Conservation (phyloP, 2,113 vertebrate genomes). For the Notarius quadriscutis region DNA sequence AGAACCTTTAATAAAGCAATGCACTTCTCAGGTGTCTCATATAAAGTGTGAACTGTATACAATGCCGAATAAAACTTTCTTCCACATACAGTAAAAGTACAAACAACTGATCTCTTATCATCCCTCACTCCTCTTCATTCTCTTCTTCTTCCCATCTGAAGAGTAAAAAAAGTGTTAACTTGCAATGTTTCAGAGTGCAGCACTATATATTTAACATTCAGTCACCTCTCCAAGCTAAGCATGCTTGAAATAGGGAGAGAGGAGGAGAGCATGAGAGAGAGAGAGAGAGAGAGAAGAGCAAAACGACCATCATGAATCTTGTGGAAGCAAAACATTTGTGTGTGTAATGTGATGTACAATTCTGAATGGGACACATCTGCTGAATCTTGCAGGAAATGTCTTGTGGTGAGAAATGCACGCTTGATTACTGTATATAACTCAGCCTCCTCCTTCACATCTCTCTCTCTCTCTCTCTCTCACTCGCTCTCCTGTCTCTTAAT, state of each 20-base stretch:
- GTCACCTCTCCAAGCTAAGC: constrained; percentile 19
- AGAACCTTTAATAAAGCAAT: not conserved
- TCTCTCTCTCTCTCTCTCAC: not conserved
- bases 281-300: not conserved
- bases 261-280: not conserved
- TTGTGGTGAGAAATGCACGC: constrained; percentile 41
- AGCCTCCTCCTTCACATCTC: constrained; percentile 14
- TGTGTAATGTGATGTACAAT: constrained; percentile 51
- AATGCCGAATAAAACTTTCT: constrained; percentile 17
- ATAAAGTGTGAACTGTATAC: constrained; percentile 50
- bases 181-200: constrained; percentile 21
- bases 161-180: constrained; percentile 23
- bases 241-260: constrained; percentile 3
- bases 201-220: constrained; percentile 36
- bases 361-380: constrained; percentile 54
- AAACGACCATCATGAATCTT: constrained; percentile 49
- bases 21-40: constrained; percentile 21
- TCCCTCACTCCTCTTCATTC: constrained; percentile 33
- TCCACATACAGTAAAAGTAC: not conserved
- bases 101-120: constrained; percentile 58
- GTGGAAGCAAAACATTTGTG: constrained; percentile 60
- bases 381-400: constrained; percentile 39
- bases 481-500: not conserved
- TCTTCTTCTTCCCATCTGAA: constrained; percentile 30
- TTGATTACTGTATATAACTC: constrained; percentile 54